Evolutionary conservation across 2,113 vertebrate genomes (phyloP), one percentile per base, ranked within the genome.

Genomic region (Dicerorhinus sumatrensis): DNA sequence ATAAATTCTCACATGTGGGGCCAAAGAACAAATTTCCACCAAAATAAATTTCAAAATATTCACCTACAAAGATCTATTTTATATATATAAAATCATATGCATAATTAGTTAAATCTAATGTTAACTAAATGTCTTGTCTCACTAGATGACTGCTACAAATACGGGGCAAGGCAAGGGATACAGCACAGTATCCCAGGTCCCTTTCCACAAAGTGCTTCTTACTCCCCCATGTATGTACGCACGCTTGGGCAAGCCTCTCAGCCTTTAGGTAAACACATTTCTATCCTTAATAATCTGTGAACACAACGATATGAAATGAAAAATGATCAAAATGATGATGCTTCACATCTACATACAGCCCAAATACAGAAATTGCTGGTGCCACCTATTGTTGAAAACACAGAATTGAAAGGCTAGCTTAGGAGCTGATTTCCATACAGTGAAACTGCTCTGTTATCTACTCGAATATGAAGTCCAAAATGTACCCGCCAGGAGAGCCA

Each of bases 361-460:
- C 23, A 23, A 96, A 98, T 97, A 89, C 36, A 94, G 98, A 96
- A 98, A 98, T 98, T 97, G 65, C 87, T 98, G 97, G 96, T 98
- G 98, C 98, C 98, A 98, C 96, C 98, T 98, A 96, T 98, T 99
- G 98, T 98, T 96, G 84, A 96, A 95, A 97, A 97, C 94, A 97
- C n/a, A 98, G 97, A 98, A 97, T 70, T 97, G 97, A 98, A 98
- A 88, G 92, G 8, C 83, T 13, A 27, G 65, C 58, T 54, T 21
- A 11, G 0, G 6, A 83, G n/a, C 75, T 73, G 39, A 72, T 56
- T 84, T 91, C 48, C 60, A 33, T 56, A 62, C 10, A 46, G 90
- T 36, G 7, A 82, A 46, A 75, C 17, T 73, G 76, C 21, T 83
- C 91, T 94, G 67, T 33, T 75, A 86, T 0, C 56, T 79, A 58